Evolutionary conservation across 2,797 vertebrate species (phyloP).

Genomic region (Bovichtus diacanthus): DNA sequence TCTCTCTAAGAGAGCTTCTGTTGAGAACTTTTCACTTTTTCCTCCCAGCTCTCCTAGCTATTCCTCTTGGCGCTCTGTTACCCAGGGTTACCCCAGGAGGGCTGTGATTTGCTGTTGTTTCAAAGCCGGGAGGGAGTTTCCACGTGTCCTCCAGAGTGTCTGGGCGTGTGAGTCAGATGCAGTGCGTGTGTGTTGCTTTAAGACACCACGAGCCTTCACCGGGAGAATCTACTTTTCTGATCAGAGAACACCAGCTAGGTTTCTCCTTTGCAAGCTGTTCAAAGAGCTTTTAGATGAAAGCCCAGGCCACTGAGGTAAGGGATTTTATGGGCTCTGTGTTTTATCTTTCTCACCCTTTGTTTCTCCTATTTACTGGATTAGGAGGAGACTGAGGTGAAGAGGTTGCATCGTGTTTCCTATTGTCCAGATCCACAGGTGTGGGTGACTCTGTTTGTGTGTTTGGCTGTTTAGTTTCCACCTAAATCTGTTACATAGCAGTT

Average conservation of each 20-base stretch:
- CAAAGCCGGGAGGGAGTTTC: slow-evolving; percentile 81
- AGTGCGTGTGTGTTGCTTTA: slow-evolving; percentile 74
- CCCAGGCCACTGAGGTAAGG: slow-evolving; percentile 80
- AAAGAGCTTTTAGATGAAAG: slow-evolving; percentile 86
- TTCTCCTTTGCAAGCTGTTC: slow-evolving; percentile 77
- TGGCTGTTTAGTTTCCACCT: slow-evolving; percentile 36
- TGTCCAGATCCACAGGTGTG: slow-evolving; percentile 75
- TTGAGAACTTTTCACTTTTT: slow-evolving; percentile 76
- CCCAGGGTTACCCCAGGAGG: slow-evolving; percentile 74
- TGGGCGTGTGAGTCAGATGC: slow-evolving; percentile 74
- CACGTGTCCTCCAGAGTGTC: slow-evolving; percentile 78
- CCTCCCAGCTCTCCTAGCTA: slow-evolving; percentile 61
- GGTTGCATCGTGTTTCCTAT: slow-evolving; percentile 50
- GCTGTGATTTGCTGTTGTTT: slow-evolving; percentile 73
- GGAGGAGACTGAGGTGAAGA: slow-evolving; percentile 39
- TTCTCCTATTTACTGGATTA: slow-evolving; percentile 69
- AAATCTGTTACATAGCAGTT: slow-evolving; percentile 10
- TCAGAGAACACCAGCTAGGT: slow-evolving; percentile 76
- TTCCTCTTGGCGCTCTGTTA: slow-evolving; percentile 63
- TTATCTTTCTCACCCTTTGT: slow-evolving; percentile 72
- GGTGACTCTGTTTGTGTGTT: slow-evolving; percentile 37
- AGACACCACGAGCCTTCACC: slow-evolving; percentile 71
- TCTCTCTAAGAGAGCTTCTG: slow-evolving; percentile 60
- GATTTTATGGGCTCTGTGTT: slow-evolving; percentile 65
- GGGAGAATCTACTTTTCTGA: slow-evolving; percentile 76